A percentile compares a stretch with the other conserved stretches of the same genome.
phyloP scores from a whole-genome alignment of 2,113 vertebrate genomes.

The Hucho hucho region DNA sequence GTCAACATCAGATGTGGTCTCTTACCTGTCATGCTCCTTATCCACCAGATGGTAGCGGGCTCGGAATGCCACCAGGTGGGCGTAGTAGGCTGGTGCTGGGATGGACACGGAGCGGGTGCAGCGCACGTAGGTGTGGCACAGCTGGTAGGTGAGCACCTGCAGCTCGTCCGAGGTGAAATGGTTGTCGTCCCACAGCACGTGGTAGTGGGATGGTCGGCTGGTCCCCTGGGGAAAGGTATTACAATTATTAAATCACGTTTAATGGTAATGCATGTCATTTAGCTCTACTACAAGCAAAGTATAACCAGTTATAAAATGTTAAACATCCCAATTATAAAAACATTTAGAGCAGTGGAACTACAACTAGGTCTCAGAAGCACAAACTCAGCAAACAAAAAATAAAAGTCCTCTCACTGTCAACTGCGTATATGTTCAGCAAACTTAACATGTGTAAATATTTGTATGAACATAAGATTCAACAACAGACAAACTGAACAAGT shows the following conservation, averaged over 20 bases:
- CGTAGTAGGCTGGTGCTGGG: constrained; percentile 94
- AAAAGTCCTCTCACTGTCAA: no score
- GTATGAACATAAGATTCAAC: no score
- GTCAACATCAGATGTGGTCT: background rate
- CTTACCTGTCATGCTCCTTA: constrained; percentile 96
- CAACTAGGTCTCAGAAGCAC: background rate
- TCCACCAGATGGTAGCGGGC: constrained; percentile 98
- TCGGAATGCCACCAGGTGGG: constrained; percentile 96
- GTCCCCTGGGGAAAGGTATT: constrained; percentile 79
- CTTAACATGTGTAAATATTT: no score
- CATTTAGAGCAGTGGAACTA: background rate
- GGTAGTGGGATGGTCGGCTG: constrained; percentile 97
- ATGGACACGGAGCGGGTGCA: constrained; percentile 98
- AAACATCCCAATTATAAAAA: background rate
- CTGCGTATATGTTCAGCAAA: no score
- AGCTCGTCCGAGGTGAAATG: constrained; percentile 96
- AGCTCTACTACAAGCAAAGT: background rate
- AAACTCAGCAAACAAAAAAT: no score
- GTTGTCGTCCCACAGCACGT: constrained; percentile 99
- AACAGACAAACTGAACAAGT: no score
- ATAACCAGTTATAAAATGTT: background rate
- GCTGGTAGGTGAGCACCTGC: constrained; percentile 98
- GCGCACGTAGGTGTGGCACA: constrained; percentile 97
- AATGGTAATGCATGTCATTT: background rate
- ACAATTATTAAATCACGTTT: background rate